A percentile compares a stretch with the other conserved stretches of the same genome.
Evolutionary conservation across 2,888 invertebrate species (phyloP).

Genomic region (Antheraea yamamai): DNA sequence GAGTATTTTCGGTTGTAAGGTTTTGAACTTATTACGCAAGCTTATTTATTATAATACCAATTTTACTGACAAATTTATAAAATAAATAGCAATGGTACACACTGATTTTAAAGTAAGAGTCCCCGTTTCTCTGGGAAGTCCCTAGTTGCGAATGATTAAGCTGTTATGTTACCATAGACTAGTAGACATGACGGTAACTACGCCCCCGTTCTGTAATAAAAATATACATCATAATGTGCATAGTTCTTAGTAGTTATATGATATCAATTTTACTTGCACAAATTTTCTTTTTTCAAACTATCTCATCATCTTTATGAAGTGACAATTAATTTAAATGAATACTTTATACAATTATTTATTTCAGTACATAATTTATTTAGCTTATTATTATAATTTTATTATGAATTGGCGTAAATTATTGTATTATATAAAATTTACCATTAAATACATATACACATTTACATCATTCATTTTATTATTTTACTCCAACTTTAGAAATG

Average conservation of each 20-base stretch:
- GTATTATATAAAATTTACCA: background rate
- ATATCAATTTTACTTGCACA: background rate
- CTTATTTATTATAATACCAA: no score
- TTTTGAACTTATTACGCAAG: no score
- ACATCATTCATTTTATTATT: background rate
- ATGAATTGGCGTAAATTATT: slow-evolving; percentile 5
- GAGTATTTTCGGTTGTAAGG: no score
- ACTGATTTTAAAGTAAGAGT: no score
- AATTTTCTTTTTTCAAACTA: background rate
- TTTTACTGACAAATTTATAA: no score
- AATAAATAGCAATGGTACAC: no score
- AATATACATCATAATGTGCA: background rate
- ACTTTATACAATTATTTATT: background rate
- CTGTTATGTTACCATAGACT: no score
- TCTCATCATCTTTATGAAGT: background rate
- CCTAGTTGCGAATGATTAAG: no score
- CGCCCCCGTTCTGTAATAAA: background rate
- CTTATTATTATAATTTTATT: slow-evolving; percentile 5
- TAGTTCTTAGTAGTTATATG: background rate
- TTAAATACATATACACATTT: slow-evolving; percentile 5
- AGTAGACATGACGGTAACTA: no score
- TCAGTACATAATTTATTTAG: slow-evolving; percentile 4
- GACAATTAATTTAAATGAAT: background rate
- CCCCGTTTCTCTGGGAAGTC: no score
- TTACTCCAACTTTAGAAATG: background rate